Evolutionary conservation across 2,113 vertebrate species (phyloP).

Genomic region (Mobula hypostoma): DNA sequence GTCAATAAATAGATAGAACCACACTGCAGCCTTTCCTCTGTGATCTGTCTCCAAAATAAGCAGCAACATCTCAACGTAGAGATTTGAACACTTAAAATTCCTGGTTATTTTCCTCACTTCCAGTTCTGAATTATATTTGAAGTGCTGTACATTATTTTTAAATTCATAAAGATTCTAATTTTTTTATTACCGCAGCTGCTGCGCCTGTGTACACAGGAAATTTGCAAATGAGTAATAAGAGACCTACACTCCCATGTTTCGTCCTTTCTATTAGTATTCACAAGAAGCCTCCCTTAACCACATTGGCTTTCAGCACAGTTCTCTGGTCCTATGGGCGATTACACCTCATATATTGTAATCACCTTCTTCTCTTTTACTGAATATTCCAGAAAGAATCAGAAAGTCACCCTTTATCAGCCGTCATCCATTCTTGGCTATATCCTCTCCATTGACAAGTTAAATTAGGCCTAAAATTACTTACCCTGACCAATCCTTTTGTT

Average conservation of each 20-base stretch:
- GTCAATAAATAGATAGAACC: constrained; percentile 14
- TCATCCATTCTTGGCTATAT: constrained; percentile 20
- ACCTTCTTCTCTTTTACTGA: constrained; percentile 34
- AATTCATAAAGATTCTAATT: constrained; percentile 26
- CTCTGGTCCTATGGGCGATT: constrained; percentile 31
- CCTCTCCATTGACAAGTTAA: too few relatives aligned
- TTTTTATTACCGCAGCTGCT: constrained; percentile 22
- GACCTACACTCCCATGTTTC: constrained; percentile 6
- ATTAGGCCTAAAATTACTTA: background rate
- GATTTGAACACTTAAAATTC: constrained; percentile 10
- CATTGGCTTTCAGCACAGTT: constrained; percentile 32
- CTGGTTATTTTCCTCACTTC: background rate
- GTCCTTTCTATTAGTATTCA: constrained; percentile 36
- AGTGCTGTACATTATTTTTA: background rate
- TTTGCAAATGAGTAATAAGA: constrained; percentile 31
- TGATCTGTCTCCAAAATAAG: constrained; percentile 21
- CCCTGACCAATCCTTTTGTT: background rate
- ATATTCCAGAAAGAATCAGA: constrained; percentile 3
- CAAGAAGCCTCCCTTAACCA: constrained; percentile 34
- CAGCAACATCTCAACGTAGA: background rate
- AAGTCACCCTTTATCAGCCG: constrained; percentile 24
- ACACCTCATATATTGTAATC: constrained; percentile 34
- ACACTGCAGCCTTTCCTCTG: background rate
- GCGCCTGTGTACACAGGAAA: background rate
- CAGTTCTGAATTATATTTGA: constrained; percentile 1